A percentile compares a stretch with the other conserved stretches of the same genome.
Conservation (phyloP, 2,113 vertebrate genomes). For the Colistium nudipinnis region DNA sequence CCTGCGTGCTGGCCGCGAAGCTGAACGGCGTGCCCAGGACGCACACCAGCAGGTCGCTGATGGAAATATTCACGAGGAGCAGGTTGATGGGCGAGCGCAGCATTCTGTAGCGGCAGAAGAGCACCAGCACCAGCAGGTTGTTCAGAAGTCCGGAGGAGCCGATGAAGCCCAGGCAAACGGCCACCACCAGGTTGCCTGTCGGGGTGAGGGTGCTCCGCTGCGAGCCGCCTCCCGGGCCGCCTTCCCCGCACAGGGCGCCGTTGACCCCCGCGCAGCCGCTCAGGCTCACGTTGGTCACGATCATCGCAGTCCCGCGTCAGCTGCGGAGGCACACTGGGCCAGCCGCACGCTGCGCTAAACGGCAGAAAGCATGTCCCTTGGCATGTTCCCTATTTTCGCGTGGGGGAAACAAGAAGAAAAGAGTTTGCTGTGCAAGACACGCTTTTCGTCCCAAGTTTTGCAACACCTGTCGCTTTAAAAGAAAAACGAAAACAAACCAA, state of each 20-base stretch:
- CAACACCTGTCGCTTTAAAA: conserved; percentile 43
- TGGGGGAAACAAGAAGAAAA: neutral
- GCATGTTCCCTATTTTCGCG: conserved; percentile 20
- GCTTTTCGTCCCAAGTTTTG: neutral
- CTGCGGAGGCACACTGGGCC: conserved; percentile 43
- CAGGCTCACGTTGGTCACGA: conserved; percentile 74
- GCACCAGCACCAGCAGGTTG: conserved; percentile 85
- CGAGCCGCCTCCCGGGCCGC: conserved; percentile 57
- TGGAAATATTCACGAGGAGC: conserved; percentile 85
- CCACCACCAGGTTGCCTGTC: conserved; percentile 80
- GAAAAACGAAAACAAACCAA: neutral
- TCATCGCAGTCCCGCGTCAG: conserved; percentile 69
- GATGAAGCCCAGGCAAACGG: conserved; percentile 80
- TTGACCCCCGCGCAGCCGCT: conserved; percentile 74
- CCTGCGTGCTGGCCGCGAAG: conserved; percentile 84
- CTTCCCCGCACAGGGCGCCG: conserved; percentile 70
- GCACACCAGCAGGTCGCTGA: conserved; percentile 88
- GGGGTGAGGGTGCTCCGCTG: conserved; percentile 73
- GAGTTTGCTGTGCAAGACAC: neutral
- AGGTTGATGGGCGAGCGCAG: conserved; percentile 87
- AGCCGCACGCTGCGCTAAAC: conserved; percentile 19
- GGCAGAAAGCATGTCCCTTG: conserved; percentile 28
- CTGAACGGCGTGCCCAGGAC: conserved; percentile 86
- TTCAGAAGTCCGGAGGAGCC: conserved; percentile 81
- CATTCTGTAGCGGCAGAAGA: conserved; percentile 83